Evolutionary conservation across 2,888 invertebrate species (phyloP), one percentile per base, ranked within the genome.

Genomic region (Drosophila paucipuncta): DNA sequence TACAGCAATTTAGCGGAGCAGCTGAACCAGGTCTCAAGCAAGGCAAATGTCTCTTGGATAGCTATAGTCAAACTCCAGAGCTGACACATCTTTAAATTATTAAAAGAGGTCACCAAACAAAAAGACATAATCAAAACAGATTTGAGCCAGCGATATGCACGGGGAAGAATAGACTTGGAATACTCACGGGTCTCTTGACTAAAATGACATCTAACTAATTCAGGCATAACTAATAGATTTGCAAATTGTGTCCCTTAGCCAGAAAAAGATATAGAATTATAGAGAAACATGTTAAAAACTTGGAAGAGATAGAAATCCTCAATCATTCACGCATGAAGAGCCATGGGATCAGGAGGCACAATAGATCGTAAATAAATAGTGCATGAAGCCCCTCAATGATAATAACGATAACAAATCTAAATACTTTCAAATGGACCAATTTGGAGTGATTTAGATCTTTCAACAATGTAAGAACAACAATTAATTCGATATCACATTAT

Each of bases 291-390:
- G 16, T 4, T 25, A 4, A 16, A 16, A 22, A 4, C 4, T 16
- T 0, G 7, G 2, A 25, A 47, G 9, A 0, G 2, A 47, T 16
- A 1, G 11, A n/a, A n/a, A n/a, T 2, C 11, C n/a, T 43, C 5
- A n/a, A 5, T 11, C 11, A 41, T 11, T 43, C n/a, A 43, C n/a
- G 6, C 43, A 43, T 6, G 1, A n/a, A 43, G n/a, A n/a, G 0
- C n/a, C 6, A 16, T 22, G 4, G 7, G 7, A 16, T 22, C 22
- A 1, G 22, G 7, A 22, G 7, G 7, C 13, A 47, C 47, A 47
- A 22, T 16, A 16, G 7, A 47, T 47, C 22, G 0, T 22, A 22
- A 25, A 47, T 9, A 22, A 9, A 47, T n/a, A n/a, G n/a, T 41
- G 41, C n/a, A 1, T 22, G 4, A 22, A 47, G 22, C 4, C 47